Evolutionary conservation across 1,140 invertebrate genomes (phyloP).

Genomic region (Harlomillsia oculata): DNA sequence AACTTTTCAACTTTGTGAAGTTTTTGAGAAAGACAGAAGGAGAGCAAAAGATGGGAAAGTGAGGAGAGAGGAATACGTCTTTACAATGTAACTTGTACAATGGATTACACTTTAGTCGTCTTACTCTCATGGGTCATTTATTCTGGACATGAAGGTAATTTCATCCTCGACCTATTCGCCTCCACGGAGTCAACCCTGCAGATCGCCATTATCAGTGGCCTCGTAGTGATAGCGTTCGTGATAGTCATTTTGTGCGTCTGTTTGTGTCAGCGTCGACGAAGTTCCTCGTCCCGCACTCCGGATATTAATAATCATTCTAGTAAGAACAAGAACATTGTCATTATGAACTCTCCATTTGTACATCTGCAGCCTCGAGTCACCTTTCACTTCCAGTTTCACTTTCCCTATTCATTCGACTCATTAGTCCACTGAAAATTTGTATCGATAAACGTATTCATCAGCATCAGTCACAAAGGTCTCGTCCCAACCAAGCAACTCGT

Average conservation of each 20-base stretch:
- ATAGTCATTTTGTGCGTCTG: conserved; percentile 34
- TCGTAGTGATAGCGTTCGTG: conserved; percentile 34
- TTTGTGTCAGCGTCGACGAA: conserved; percentile 26
- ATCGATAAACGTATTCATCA: neutral
- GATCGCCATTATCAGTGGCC: conserved; percentile 32
- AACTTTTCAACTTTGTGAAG: conserved; percentile 14
- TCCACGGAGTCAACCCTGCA: conserved; percentile 29
- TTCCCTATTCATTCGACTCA: too few relatives aligned
- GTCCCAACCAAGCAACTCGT: too few relatives aligned
- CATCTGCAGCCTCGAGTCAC: too few relatives aligned
- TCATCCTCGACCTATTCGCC: conserved; percentile 28
- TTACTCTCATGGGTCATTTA: conserved; percentile 12
- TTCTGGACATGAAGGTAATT: conserved; percentile 29
- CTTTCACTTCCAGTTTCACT: neutral
- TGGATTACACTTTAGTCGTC: conserved; percentile 4
- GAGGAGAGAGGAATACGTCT: neutral
- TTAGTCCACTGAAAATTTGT: too few relatives aligned
- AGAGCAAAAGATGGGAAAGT: too few relatives aligned
- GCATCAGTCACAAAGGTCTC: neutral
- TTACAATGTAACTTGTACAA: neutral
- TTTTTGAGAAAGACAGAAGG: too few relatives aligned
- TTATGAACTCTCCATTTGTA: neutral
- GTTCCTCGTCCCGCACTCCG: conserved; percentile 18
- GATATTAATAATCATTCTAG: conserved; percentile 35
- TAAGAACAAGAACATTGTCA: conserved; percentile 29